Conservation (phyloP, 2,888 invertebrate species). For the Nasonovia ribisnigri region DNA sequence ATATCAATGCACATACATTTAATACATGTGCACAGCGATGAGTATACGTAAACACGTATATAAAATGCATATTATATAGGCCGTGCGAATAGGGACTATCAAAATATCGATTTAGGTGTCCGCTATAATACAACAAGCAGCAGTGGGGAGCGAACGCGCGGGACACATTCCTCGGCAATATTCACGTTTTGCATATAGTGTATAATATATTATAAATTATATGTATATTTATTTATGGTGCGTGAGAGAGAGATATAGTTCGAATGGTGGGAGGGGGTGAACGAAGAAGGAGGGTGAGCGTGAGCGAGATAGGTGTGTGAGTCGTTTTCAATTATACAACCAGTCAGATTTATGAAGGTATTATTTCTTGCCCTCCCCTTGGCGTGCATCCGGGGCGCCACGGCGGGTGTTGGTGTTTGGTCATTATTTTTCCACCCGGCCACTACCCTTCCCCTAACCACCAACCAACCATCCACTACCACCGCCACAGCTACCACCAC, state of each 20-base stretch:
- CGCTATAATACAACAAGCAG: neutral
- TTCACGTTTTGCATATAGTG: slow-evolving; percentile 26
- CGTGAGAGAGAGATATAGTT: neutral
- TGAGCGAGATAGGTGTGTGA: slow-evolving; percentile 31
- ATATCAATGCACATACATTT: neutral
- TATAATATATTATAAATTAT: slow-evolving; percentile 11
- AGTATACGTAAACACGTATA: neutral
- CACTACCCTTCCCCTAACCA: neutral
- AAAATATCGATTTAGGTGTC: slow-evolving; percentile 58
- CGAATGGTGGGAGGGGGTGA: neutral
- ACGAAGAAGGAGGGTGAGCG: neutral
- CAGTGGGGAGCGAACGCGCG: neutral
- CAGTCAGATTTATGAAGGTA: slow-evolving; percentile 63
- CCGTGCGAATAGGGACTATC: slow-evolving; percentile 16
- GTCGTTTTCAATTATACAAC: slow-evolving; percentile 63
- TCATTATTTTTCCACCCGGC: slow-evolving; percentile 53
- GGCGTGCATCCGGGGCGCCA: neutral
- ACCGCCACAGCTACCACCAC: neutral
- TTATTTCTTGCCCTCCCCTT: slow-evolving; percentile 40
- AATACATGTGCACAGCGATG: neutral
- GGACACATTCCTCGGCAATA: slow-evolving; percentile 48
- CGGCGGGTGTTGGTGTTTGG: slow-evolving; percentile 23
- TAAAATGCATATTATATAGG: neutral
- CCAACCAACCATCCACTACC: neutral
- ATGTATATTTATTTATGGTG: slow-evolving; percentile 6